Conservation (phyloP, 2,113 vertebrate species). For the Butorides virescens region DNA sequence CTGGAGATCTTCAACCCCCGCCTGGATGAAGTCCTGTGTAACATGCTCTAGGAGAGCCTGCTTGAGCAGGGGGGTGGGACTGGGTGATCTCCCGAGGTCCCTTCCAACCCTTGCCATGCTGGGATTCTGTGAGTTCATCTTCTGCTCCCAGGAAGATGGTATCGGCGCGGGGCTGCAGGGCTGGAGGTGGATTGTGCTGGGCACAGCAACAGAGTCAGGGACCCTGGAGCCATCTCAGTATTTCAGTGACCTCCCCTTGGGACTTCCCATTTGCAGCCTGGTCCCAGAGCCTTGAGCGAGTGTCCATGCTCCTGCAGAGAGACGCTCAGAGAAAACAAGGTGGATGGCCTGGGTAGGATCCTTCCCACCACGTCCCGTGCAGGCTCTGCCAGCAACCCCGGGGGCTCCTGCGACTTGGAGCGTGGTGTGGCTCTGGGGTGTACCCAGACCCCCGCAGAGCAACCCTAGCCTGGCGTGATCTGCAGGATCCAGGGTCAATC, state of each 20-base stretch:
- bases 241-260: neutral
- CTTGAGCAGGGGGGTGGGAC: no score
- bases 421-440: neutral
- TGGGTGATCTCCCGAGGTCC: no score
- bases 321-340: neutral
- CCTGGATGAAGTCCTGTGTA: no score
- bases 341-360: neutral
- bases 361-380: accelerated
- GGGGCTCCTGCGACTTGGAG: accelerated
- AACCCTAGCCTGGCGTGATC: neutral
- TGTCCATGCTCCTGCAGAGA: neutral
- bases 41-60: no score
- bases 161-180: neutral
- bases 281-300: neutral
- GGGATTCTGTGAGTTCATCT: neutral
- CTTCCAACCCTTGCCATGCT: no score
- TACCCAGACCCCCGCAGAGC: neutral
- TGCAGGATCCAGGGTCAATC: neutral
- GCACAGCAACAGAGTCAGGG: neutral
- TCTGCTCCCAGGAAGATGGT: neutral
- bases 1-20: no score
- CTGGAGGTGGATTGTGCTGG: neutral
- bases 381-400: neutral
- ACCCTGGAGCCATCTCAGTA: neutral
- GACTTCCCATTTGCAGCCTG: neutral